Conservation (phyloP, 1,140 invertebrate species). For the Acromyrmex heyeri region DNA sequence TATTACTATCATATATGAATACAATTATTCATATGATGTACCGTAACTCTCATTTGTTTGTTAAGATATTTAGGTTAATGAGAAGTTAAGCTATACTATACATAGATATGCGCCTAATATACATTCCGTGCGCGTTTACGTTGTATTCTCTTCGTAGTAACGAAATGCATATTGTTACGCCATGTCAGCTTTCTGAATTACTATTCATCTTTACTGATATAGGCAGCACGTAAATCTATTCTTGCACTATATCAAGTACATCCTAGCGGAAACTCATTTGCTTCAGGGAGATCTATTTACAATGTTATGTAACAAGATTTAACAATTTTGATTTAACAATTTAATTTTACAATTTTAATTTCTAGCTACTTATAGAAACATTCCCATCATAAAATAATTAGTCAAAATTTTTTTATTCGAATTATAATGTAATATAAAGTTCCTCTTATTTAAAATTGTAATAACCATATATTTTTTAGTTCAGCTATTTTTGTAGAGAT, state of each 20-base stretch:
- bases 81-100: conserved; percentile 29
- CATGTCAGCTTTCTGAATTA: conserved; percentile 42
- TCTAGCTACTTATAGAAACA: neutral
- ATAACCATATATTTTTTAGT: neutral
- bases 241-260: neutral
- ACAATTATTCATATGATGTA: conserved; percentile 2
- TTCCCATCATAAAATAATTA: neutral
- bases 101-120: conserved; percentile 10
- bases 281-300: neutral
- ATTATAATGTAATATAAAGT: conserved; percentile 3
- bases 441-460: neutral
- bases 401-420: neutral
- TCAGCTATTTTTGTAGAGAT: neutral
- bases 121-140: conserved; percentile 5
- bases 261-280: neutral
- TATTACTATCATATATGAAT: neutral
- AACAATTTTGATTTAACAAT: neutral
- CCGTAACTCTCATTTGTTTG: conserved; percentile 60
- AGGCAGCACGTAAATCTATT: conserved; percentile 18
- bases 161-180: conserved; percentile 38
- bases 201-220: conserved; percentile 41
- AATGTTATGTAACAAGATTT: neutral
- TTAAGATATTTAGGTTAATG: conserved; percentile 67
- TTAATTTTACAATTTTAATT: neutral
- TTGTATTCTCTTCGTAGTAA: conserved; percentile 4